Evolutionary conservation across 2,888 invertebrate genomes (phyloP), one percentile per base, ranked within the genome.

Genomic region (Macrostomum cliftonense): DNA sequence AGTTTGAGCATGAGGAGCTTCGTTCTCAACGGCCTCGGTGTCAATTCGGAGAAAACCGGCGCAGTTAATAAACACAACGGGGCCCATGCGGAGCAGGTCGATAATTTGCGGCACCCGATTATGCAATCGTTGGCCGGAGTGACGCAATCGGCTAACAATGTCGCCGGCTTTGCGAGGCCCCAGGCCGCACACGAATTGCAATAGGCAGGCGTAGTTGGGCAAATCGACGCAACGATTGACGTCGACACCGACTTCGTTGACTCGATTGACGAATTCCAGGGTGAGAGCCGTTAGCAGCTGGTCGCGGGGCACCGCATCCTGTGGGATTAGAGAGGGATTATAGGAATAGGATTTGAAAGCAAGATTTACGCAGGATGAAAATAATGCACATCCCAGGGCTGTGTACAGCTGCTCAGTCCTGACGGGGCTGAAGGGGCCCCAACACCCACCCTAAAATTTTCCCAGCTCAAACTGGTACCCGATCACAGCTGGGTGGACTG

Each of bases 11-110:
- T 91, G 89, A 0, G 89, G 89, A 63, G 85, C 77, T 48, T 53
- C 51, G 28, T 12, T 42, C 42, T 45, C 45, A 1, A 44, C 49
- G 12, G 43, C 49, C 14, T 43, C 44, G 0, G 93, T 93, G 62
- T 99, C 95, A 55, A 99, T 95, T 74, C 87, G 91, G 50, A 99
- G 88, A 67, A 99, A 97, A 21, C 95, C 97, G 11, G 95, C 91
- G 73, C 93, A 93, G 68, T 97, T 97, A 57, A 97, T 88, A 64
- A 97, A 95, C 0, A 95, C 88, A 73, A 88, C 89, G 0, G 93
- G 93, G 0, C 95, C 95, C 17, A 97, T 74, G 64, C 93, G 91
- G 0, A 91, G 89, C 62, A 93, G 75, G 67, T 89, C 93, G 71
- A 91, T 91, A 44, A 93, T 68, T 39, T 88, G 77, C 62, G 85